Evolutionary conservation across 2,113 vertebrate genomes (phyloP), one percentile per base, ranked within the genome.

Genomic region (Turdus rufiventris): DNA sequence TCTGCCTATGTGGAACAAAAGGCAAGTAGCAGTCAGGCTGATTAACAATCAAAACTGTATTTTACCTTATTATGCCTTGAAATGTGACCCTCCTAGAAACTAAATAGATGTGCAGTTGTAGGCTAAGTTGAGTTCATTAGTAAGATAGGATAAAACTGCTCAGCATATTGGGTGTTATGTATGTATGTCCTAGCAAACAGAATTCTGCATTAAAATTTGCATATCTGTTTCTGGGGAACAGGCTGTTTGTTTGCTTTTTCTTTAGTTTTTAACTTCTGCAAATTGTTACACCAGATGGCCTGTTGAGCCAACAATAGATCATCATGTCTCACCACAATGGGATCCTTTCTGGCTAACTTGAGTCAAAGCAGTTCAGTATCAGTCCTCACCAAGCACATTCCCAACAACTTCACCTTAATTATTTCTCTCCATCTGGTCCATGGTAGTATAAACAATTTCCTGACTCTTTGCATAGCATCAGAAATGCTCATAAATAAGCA

Each of bases 301-400:
- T 91, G 82, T 92, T 96, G 74, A 93, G 81, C 90, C 93, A 93
- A 91, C 94, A 91, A 57, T 89, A 93, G 77, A 89, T 87, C 31
- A 40, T 85, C 51, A 14, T 36, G 66, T 89, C 81, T 94, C 90
- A 65, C 78, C 66, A 67, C 62, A 50, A 70, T 61, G 61, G 53
- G 73, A 60, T 92, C 68, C 73, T 89, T 93, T 85, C 91, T 93
- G 79, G 50, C 73, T 88, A 73, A 43, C 68, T 68, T 47, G 18
- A 78, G 60, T 88, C 3, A 0, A 56, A 87, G 57, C 76, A 63
- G 31, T 89, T 70, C 18, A 4, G 17, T 70, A 50, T 26, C 78
- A 29, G 74, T 84, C 47, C 34, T 91, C 51, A 85, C 65, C 67
- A 90, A 79, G 63, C 40, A 56, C 18, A 68, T 87, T 91, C 70